A percentile compares a stretch with the other conserved stretches of the same genome.
phyloP scores from a whole-genome alignment of 2,113 vertebrate species.

The Salvator merianae region DNA sequence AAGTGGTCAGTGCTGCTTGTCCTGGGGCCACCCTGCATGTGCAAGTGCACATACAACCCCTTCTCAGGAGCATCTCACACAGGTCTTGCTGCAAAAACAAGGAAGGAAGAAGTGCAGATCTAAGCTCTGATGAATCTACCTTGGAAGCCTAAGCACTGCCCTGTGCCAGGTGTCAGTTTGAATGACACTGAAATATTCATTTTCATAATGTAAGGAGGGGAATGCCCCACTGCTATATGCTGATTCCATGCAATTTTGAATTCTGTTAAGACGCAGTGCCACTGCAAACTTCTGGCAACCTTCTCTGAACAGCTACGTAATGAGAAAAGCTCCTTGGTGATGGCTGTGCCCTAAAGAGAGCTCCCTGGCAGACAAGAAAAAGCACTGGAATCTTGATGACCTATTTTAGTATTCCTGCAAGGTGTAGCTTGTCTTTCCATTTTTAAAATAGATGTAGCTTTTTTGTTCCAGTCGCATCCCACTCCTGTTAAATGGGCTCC shows the following conservation, averaged over 20 bases:
- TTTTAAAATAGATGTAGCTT: not conserved
- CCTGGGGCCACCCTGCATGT: too few relatives aligned
- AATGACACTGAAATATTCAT: not conserved
- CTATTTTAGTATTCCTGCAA: not conserved
- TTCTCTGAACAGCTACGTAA: not conserved
- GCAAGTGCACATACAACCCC: not conserved
- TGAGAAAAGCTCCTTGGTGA: not conserved
- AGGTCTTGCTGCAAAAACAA: not conserved
- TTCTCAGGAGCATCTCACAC: not conserved
- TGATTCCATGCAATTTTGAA: constrained; percentile 2
- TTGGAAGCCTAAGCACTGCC: not conserved
- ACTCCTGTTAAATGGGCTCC: not conserved
- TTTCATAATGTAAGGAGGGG: not conserved
- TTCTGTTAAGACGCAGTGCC: not conserved
- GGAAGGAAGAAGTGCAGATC: not conserved
- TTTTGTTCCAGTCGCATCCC: not conserved
- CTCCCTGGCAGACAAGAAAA: not conserved
- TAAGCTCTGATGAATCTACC: not conserved
- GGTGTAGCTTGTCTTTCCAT: not conserved
- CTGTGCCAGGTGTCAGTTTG: not conserved
- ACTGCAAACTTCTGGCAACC: not conserved
- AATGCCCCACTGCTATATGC: not conserved
- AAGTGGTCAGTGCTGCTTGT: not conserved
- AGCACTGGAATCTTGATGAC: not conserved
- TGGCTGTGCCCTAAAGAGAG: not conserved